Percentiles rank a stretch among this genome's conserved stretches.
phyloP scores from a whole-genome alignment of 2,113 vertebrate genomes.

The Galbula dea region DNA sequence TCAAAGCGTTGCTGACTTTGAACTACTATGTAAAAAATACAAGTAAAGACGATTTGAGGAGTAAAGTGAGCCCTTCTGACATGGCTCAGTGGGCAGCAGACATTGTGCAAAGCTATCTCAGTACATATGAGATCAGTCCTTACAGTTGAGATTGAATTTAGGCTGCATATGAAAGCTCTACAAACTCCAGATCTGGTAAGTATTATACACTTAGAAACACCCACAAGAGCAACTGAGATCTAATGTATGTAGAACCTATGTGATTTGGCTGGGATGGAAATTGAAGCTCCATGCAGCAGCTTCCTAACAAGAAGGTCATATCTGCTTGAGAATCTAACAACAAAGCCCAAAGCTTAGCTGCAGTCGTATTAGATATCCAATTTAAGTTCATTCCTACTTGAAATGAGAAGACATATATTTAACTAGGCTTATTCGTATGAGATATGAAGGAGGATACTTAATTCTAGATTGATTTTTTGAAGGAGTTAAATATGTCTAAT shows the following conservation, averaged over 20 bases:
- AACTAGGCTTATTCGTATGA: background rate
- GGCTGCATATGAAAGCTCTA: background rate
- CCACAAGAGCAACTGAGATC: background rate
- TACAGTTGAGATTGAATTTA: background rate
- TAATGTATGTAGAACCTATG: background rate
- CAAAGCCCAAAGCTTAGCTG: background rate
- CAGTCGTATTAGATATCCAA: background rate
- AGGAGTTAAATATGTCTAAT: background rate
- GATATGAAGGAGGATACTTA: background rate
- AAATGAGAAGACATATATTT: background rate
- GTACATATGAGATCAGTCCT: background rate
- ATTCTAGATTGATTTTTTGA: background rate
- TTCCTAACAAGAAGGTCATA: background rate
- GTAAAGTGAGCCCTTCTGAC: background rate
- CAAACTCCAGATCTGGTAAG: background rate
- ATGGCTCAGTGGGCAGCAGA: background rate
- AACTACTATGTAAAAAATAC: background rate
- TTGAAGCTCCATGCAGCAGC: background rate
- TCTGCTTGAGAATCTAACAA: background rate
- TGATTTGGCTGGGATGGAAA: background rate
- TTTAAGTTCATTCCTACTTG: background rate
- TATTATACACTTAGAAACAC: background rate
- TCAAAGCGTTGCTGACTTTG: conserved; percentile 20
- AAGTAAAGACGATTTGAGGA: background rate
- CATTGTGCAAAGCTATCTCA: background rate